These are phyloP conservation scores for Scylla paramamosain DNA, from an alignment of 1,140 invertebrate genomes.

Conservation along the genomic window DNA sequence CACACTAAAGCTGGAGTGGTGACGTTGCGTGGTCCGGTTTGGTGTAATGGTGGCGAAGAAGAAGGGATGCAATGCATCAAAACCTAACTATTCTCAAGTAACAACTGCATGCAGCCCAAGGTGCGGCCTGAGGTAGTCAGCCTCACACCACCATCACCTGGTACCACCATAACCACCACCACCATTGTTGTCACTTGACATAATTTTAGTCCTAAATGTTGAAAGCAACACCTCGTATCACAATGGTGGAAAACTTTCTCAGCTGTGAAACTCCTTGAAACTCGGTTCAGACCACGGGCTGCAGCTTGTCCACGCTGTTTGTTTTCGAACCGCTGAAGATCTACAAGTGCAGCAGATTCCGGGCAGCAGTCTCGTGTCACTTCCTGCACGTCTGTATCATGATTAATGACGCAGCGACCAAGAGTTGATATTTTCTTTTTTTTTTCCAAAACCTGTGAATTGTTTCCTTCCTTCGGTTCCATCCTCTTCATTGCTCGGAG, in stretches of 20 bases:
- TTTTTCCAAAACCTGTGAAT: not conserved
- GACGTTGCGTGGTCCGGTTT: not conserved
- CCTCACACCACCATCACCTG: not conserved
- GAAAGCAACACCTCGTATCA: not conserved
- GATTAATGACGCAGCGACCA: not conserved
- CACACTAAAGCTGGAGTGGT: too few relatives aligned
- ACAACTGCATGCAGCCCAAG: too few relatives aligned
- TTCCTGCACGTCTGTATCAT: not conserved
- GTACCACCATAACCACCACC: not conserved
- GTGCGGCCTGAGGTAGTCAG: too few relatives aligned
- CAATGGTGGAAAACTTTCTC: not conserved
- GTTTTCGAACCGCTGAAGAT: too few relatives aligned
- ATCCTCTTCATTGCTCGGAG: slow-evolving; percentile 2
- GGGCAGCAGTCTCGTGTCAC: not conserved
- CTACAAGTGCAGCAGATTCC: too few relatives aligned
- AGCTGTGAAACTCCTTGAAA: not conserved
- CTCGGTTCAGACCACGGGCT: not conserved
- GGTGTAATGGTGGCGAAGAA: not conserved
- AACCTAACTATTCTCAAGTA: too few relatives aligned
- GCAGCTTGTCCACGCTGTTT: too few relatives aligned
- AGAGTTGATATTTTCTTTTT: not conserved
- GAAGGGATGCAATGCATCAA: too few relatives aligned
- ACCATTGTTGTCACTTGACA: not conserved
- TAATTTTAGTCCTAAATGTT: not conserved
- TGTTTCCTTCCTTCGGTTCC: slow-evolving; percentile 10